Evolutionary conservation across 30 jellyfish, hydroid and myxozoan genomes (phyloP).

Genomic region (Chrysaora quinquecirrha): DNA sequence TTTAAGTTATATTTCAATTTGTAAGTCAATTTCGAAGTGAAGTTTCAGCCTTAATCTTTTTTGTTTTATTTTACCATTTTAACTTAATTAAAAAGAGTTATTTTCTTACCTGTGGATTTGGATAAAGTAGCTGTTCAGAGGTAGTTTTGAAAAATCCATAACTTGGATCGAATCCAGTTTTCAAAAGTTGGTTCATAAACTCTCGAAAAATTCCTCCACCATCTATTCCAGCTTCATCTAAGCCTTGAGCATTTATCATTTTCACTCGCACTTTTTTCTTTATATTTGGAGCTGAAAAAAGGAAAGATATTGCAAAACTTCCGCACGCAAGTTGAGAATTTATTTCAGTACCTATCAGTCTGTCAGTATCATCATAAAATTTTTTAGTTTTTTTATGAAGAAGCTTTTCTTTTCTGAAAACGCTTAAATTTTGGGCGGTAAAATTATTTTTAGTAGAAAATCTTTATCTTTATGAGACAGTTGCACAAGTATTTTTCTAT

Average conservation of each 20-base stretch:
- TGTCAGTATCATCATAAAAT: too few species aligned
- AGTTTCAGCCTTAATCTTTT: not conserved
- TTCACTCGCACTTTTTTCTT: conserved; percentile 78
- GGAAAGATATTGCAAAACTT: too few species aligned
- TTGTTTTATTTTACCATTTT: not conserved
- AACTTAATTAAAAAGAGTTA: not conserved
- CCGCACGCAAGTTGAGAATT: too few species aligned
- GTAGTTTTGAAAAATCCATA: conserved; percentile 91
- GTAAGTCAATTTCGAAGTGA: not conserved
- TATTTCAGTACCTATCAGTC: too few species aligned
- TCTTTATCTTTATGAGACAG: too few species aligned
- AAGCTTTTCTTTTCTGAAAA: too few species aligned
- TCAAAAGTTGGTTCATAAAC: conserved; percentile 86
- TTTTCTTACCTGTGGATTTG: conserved; percentile 77
- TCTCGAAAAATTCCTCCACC: conserved; percentile 98
- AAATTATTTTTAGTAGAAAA: too few species aligned
- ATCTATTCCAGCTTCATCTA: conserved; percentile 97
- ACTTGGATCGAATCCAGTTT: conserved; percentile 92
- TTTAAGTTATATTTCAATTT: not conserved
- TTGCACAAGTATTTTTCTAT: too few species aligned
- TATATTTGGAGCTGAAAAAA: conserved; percentile 70
- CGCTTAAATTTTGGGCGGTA: too few species aligned
- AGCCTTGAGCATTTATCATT: conserved; percentile 96
- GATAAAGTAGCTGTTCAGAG: conserved; percentile 88
- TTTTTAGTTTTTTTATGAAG: too few species aligned